These are phyloP conservation scores for Polietes domitor DNA, from an alignment of 2,888 invertebrate species.

Conservation along the genomic window DNA sequence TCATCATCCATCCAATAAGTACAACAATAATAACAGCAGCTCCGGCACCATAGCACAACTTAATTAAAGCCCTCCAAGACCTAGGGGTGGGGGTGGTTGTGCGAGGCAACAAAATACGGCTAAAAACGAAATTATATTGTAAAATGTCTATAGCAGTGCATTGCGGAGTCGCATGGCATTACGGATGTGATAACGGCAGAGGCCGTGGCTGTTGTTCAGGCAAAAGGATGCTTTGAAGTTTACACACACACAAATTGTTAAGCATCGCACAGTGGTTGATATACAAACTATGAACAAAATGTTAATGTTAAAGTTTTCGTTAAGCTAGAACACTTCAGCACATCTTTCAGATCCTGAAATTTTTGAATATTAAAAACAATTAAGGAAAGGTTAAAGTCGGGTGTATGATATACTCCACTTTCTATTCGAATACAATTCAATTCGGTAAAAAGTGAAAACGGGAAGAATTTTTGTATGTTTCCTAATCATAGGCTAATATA, in stretches of 20 bases:
- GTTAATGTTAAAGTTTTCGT: too few species aligned
- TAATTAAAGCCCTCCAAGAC: slow-evolving; percentile 24
- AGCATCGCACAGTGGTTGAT: background rate
- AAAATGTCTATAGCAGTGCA: background rate
- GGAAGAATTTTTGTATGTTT: too few species aligned
- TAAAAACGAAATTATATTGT: slow-evolving; percentile 27
- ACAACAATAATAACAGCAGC: slow-evolving; percentile 2
- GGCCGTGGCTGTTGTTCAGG: background rate
- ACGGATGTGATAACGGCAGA: background rate
- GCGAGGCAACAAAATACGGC: background rate
- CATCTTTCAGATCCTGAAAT: too few species aligned
- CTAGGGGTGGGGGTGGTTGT: background rate
- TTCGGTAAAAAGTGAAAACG: too few species aligned
- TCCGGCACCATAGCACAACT: slow-evolving; percentile 10
- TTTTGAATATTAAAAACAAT: too few species aligned
- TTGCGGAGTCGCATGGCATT: background rate
- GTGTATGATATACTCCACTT: too few species aligned
- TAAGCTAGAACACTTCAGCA: too few species aligned
- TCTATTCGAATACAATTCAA: too few species aligned
- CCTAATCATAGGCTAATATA: too few species aligned
- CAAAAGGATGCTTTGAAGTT: slow-evolving; percentile 51
- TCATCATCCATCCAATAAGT: slow-evolving; percentile 8
- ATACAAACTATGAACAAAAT: too few species aligned
- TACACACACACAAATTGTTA: slow-evolving; percentile 12
- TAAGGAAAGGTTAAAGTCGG: too few species aligned